Evolutionary conservation across 1,140 invertebrate species (phyloP), one percentile per base, ranked within the genome.

Genomic region (Drosophila suzukii): DNA sequence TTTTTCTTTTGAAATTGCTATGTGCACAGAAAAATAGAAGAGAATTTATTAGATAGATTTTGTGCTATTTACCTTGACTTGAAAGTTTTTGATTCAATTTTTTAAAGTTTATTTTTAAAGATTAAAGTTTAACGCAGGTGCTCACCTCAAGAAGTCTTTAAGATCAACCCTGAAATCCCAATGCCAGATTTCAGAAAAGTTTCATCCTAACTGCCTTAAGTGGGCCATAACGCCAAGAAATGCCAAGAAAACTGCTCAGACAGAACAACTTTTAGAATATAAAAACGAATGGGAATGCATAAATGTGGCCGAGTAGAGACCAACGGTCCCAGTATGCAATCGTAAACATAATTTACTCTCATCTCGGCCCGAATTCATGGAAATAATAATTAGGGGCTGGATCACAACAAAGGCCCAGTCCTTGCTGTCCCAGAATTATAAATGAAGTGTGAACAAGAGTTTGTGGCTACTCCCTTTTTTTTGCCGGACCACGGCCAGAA

Each of bases 371-470:
- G 62, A 79, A 88, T 88, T 80, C 71, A 56, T 76, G 72, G 71
- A 88, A 88, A 88, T 88, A 89, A 89, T 88, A 88, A 88, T 88
- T 88, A 88, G 83, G 53, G 46, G n/a, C 66, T 49, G 53, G 15
- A 36, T 50, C 39, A 46, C 50, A 75, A 82, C 71, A 83, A 82
- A 75, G 57, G 56, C 55, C 75, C 75, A 65, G 82, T 75, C 76
- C 15, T 32, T 34, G 20, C 5, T 6, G 32, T 20, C 65, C 67
- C 67, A 55, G 84, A 89, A 89, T 89, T 84, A 70, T 75, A 84
- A 89, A 89, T 89, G 84, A 89, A 89, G 84, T 89, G 84, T 84
- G 84, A 89, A 89, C 77, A 76, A 88, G 83, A 78, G 63, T 75
- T 60, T 78, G 57, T 56, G 53, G 75, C 50, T 41, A 27, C 27